These are phyloP conservation scores for Steinernema khuongi DNA, from an alignment of 1,140 invertebrate species.

Conservation along the genomic window DNA sequence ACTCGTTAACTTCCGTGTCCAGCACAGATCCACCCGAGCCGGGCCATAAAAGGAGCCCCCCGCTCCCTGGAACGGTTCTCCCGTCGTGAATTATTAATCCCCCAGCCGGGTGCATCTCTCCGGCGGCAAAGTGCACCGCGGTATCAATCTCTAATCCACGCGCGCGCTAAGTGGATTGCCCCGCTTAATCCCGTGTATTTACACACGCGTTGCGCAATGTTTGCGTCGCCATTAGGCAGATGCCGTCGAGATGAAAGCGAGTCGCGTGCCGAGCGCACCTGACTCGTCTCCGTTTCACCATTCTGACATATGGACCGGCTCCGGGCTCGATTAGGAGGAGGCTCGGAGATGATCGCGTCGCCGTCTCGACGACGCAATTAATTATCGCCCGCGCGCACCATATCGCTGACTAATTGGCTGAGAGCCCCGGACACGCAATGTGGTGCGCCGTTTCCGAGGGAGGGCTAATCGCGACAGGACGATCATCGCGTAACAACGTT, in stretches of 20 bases:
- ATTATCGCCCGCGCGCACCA: constrained; percentile 9
- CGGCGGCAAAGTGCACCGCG: background rate
- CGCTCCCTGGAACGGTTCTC: too few species aligned
- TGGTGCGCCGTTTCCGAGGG: background rate
- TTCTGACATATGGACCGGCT: background rate
- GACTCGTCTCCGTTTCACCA: background rate
- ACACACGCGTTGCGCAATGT: constrained; percentile 3
- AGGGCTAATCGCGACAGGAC: background rate
- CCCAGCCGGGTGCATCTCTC: too few species aligned
- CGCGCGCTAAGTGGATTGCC: background rate
- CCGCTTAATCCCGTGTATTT: constrained; percentile 13
- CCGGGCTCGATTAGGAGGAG: background rate
- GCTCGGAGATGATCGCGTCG: background rate
- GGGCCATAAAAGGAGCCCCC: too few species aligned
- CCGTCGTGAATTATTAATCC: too few species aligned
- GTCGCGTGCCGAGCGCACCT: background rate
- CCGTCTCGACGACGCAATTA: background rate
- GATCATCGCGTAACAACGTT: too few species aligned
- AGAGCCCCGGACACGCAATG: constrained; percentile 12
- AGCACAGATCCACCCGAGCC: too few species aligned
- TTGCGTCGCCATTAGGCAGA: constrained; percentile 14
- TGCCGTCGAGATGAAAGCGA: background rate
- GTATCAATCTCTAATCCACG: background rate
- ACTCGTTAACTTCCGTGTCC: too few species aligned
- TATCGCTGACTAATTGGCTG: constrained; percentile 15